Evolutionary conservation across 1,140 invertebrate species (phyloP).

Genomic region (Macrosteles quadrilineatus): DNA sequence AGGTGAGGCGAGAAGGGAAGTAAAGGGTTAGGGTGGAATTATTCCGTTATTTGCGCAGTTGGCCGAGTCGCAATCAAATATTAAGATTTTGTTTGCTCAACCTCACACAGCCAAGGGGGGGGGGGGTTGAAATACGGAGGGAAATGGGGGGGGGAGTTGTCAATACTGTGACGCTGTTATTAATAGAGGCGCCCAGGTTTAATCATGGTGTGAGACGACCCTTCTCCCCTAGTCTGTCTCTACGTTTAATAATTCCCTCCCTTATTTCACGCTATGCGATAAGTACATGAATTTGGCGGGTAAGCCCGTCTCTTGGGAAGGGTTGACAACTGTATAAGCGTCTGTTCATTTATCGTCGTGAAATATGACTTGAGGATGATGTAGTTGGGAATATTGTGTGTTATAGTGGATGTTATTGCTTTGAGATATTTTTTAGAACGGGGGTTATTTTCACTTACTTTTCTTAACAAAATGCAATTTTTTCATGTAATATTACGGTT

Average conservation of each 20-base stretch:
- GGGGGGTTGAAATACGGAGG: background rate
- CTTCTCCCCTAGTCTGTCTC: conserved; percentile 10
- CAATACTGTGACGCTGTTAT: background rate
- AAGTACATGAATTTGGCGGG: background rate
- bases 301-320: too few relatives aligned
- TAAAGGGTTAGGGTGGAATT: too few relatives aligned
- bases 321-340: too few relatives aligned
- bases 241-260: conserved; percentile 20
- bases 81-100: conserved; percentile 24
- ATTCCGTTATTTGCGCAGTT: conserved; percentile 25
- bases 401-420: too few relatives aligned
- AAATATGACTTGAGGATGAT: too few relatives aligned
- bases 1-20: too few relatives aligned
- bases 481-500: too few relatives aligned
- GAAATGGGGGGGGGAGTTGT: background rate
- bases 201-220: background rate
- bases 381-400: too few relatives aligned
- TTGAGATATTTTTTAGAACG: too few relatives aligned
- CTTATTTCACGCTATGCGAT: conserved; percentile 23
- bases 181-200: conserved; percentile 2
- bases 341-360: too few relatives aligned
- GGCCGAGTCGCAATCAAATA: conserved; percentile 21
- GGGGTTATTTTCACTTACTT: too few relatives aligned
- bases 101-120: background rate
- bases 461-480: too few relatives aligned